phyloP scores from a whole-genome alignment of 2,797 vertebrate species.

The Danionella dracula region DNA sequence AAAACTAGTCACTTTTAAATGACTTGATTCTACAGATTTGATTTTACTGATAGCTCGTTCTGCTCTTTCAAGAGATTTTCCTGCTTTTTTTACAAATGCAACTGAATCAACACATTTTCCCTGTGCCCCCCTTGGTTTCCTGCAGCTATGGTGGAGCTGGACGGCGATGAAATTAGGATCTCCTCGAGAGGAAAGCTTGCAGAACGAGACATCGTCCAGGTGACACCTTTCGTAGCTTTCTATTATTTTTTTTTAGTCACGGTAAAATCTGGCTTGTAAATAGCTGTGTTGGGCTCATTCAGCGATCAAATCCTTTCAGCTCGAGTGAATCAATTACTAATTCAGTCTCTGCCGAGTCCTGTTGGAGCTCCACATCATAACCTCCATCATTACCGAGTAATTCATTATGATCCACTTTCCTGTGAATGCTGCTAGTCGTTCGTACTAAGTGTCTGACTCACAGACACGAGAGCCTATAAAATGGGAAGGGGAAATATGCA shows the following conservation, averaged over 20 bases:
- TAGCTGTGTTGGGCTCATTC: not conserved
- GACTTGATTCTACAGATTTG: too few species aligned
- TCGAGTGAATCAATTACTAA: conserved; percentile 13
- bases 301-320: conserved; percentile 19
- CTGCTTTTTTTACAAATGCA: too few species aligned
- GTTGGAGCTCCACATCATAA: conserved; percentile 5
- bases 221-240: conserved; percentile 49
- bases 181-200: conserved; percentile 89
- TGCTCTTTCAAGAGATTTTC: too few species aligned
- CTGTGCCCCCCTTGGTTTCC: not conserved
- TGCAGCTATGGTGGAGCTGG: conserved; percentile 92
- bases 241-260: not conserved
- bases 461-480: too few species aligned
- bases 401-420: conserved; percentile 12
- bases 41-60: too few species aligned
- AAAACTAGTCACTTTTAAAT: too few species aligned
- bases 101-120: too few species aligned
- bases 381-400: conserved; percentile 9
- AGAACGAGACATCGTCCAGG: conserved; percentile 93
- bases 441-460: too few species aligned
- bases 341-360: not conserved
- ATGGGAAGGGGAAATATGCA: too few species aligned
- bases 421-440: conserved; percentile 25
- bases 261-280: not conserved
- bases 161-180: conserved; percentile 89